A percentile compares a stretch with the other conserved stretches of the same genome.
Conservation (phyloP, 2,113 vertebrate species). For the Thamnaconus septentrionalis region DNA sequence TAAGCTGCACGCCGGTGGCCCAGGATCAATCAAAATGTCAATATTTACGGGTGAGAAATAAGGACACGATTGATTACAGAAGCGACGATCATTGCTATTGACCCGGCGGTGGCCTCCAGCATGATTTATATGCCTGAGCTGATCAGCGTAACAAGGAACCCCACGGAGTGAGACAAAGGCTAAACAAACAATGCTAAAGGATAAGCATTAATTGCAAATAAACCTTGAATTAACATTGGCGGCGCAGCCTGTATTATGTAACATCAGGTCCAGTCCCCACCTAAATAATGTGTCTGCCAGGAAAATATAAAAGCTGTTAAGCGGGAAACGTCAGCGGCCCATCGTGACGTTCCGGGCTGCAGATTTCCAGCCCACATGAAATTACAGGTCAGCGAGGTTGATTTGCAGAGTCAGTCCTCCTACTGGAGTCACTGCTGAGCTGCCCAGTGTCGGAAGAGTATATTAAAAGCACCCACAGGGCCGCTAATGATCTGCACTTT, state of each 20-base stretch:
- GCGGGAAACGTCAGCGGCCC: constrained; percentile 26
- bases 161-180: no score
- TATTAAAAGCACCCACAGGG: constrained; percentile 74
- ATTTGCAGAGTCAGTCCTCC: constrained; percentile 65
- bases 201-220: no score
- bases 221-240: no score
- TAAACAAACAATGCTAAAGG: no score
- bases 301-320: background rate
- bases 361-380: constrained; percentile 56
- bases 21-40: constrained; percentile 52
- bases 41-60: constrained; percentile 67
- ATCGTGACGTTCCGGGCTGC: constrained; percentile 48
- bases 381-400: constrained; percentile 71
- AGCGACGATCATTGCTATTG: constrained; percentile 70
- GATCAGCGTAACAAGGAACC: constrained; percentile 15
- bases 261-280: no score
- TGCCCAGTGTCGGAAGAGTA: constrained; percentile 60
- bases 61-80: constrained; percentile 63
- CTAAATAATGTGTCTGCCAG: no score
- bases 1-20: no score
- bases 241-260: no score
- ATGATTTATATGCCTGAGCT: constrained; percentile 17
- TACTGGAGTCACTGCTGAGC: constrained; percentile 59
- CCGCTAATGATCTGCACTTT: constrained; percentile 71
- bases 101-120: constrained; percentile 34